These are phyloP conservation scores for Ardeotis arabs DNA, from an alignment of 2,113 vertebrate genomes.

Conservation along the genomic window DNA sequence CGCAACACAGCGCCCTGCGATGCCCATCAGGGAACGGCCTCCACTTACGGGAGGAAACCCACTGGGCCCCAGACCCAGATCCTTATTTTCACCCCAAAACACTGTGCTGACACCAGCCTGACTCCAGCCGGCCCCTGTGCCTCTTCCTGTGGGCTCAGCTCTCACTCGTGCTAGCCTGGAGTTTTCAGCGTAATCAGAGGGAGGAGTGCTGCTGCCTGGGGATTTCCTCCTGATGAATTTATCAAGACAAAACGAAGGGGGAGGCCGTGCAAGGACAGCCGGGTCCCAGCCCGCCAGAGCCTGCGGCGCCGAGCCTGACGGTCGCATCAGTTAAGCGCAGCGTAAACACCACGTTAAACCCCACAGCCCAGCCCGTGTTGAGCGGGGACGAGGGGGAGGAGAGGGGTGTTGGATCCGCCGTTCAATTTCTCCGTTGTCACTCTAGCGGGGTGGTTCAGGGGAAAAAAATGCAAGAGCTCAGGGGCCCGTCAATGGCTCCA, in stretches of 20 bases:
- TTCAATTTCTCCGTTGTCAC: background rate
- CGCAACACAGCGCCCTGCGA: accelerated
- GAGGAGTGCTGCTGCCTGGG: background rate
- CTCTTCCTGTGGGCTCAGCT: background rate
- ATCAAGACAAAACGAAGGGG: background rate
- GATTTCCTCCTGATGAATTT: background rate
- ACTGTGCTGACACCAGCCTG: background rate
- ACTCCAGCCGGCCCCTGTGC: accelerated
- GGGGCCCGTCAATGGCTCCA: background rate
- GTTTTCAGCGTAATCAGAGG: background rate
- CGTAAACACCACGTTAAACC: background rate
- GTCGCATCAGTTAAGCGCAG: too few relatives aligned
- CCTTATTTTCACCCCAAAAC: background rate
- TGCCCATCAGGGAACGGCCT: accelerated
- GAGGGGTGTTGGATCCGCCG: background rate
- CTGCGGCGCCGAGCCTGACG: too few relatives aligned
- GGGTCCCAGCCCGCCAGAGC: too few relatives aligned
- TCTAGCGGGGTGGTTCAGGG: accelerated
- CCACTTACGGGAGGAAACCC: background rate
- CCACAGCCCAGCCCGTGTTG: background rate
- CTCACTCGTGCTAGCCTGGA: accelerated
- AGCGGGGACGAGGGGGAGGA: background rate
- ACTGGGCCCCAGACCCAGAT: background rate
- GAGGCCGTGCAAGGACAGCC: background rate
- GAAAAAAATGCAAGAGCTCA: background rate